phyloP scores from a whole-genome alignment of 2,888 invertebrate species.

The Meta bourneti region DNA sequence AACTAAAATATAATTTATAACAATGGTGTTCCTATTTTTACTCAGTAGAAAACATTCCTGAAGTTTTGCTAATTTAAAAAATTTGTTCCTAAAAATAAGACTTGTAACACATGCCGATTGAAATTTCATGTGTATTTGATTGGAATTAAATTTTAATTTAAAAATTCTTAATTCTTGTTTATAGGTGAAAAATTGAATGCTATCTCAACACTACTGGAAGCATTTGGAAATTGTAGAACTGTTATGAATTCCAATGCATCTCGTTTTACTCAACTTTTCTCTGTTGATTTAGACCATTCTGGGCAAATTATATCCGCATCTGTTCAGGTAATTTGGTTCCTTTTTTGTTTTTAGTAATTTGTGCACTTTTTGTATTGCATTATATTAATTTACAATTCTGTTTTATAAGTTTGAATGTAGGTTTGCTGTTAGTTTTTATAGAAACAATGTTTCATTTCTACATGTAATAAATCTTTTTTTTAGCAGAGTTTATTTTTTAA shows the following conservation, averaged over 20 bases:
- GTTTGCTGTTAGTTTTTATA: too few relatives aligned
- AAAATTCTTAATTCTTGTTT: slow-evolving; percentile 78
- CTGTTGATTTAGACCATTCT: slow-evolving; percentile 95
- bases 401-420: too few relatives aligned
- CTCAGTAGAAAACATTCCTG: background rate
- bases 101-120: background rate
- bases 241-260: slow-evolving; percentile 93
- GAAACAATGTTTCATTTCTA: too few relatives aligned
- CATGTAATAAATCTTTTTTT: too few relatives aligned
- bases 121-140: background rate
- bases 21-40: background rate
- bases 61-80: too few relatives aligned
- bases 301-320: slow-evolving; percentile 94
- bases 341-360: too few relatives aligned
- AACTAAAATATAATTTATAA: background rate
- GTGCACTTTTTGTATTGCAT: too few relatives aligned
- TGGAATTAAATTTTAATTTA: background rate
- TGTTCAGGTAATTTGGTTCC: slow-evolving; percentile 85
- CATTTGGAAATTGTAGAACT: slow-evolving; percentile 94
- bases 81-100: too few relatives aligned
- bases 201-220: slow-evolving; percentile 90
- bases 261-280: slow-evolving; percentile 93
- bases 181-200: slow-evolving; percentile 92
- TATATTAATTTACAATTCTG: too few relatives aligned
- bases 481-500: too few relatives aligned